Evolutionary conservation across 2,797 vertebrate species (phyloP).

Genomic region (Peromyscus aztecus): DNA sequence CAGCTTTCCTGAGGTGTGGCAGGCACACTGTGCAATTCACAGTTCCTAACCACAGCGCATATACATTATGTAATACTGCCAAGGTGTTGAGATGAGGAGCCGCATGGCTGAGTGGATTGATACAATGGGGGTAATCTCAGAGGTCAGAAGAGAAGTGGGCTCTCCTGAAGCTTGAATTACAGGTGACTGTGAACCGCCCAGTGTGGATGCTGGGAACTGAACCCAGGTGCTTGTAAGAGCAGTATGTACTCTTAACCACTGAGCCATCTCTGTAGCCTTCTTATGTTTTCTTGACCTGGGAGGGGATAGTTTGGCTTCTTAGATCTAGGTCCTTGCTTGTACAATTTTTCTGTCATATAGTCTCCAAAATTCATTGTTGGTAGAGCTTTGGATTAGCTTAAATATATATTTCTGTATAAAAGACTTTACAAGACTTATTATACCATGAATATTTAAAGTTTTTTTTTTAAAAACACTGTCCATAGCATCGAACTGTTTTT

Average conservation of each 20-base stretch:
- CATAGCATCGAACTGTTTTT: neutral
- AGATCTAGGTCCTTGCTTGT: neutral
- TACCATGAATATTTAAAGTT: neutral
- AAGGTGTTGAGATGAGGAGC: neutral
- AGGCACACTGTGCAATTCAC: neutral
- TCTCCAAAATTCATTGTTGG: neutral
- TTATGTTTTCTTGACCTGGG: neutral
- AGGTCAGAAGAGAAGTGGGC: neutral
- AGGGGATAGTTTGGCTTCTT: neutral
- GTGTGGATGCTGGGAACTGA: neutral
- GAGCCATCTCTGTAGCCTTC: neutral
- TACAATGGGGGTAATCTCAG: neutral
- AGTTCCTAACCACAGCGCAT: neutral
- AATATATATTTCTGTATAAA: neutral
- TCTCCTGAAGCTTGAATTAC: neutral
- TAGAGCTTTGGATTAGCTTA: neutral
- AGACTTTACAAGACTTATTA: neutral
- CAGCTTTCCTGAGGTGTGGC: neutral
- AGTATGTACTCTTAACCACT: neutral
- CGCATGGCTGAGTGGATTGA: neutral
- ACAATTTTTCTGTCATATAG: neutral
- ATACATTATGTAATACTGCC: neutral
- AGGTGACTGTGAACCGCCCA: neutral
- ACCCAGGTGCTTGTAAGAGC: neutral
- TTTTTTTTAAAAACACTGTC: neutral